Evolutionary conservation across 2,888 invertebrate genomes (phyloP).

Genomic region (Temnothorax rugatulus): DNA sequence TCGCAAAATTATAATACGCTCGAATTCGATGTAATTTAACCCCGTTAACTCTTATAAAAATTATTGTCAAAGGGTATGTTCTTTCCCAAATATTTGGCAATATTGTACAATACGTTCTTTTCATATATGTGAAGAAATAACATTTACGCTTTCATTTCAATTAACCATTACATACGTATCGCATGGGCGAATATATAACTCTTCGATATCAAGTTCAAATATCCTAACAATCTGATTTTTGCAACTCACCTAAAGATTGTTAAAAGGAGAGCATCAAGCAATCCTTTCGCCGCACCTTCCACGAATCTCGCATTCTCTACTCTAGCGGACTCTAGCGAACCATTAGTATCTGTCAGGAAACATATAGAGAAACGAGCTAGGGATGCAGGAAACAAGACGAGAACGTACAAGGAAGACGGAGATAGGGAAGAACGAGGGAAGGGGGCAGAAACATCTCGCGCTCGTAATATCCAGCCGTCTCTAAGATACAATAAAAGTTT

Average conservation of each 20-base stretch:
- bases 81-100: no score
- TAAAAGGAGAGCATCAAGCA: constrained; percentile 50
- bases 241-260: constrained; percentile 58
- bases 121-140: not conserved
- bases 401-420: constrained; percentile 40
- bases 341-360: constrained; percentile 76
- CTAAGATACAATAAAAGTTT: constrained; percentile 73
- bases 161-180: not conserved
- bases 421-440: constrained; percentile 30
- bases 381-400: constrained; percentile 51
- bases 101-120: not conserved
- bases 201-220: not conserved
- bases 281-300: constrained; percentile 72
- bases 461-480: constrained; percentile 75
- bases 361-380: constrained; percentile 59
- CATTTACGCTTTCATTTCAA: not conserved
- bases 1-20: not conserved
- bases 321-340: constrained; percentile 70
- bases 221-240: not conserved
- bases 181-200: not conserved
- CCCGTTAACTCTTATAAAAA: not conserved
- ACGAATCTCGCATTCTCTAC: constrained; percentile 71
- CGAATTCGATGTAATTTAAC: not conserved
- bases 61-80: not conserved
- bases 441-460: constrained; percentile 65